These are phyloP conservation scores for Chaenogobius annularis DNA, from an alignment of 2,113 vertebrate species.

Conservation along the genomic window DNA sequence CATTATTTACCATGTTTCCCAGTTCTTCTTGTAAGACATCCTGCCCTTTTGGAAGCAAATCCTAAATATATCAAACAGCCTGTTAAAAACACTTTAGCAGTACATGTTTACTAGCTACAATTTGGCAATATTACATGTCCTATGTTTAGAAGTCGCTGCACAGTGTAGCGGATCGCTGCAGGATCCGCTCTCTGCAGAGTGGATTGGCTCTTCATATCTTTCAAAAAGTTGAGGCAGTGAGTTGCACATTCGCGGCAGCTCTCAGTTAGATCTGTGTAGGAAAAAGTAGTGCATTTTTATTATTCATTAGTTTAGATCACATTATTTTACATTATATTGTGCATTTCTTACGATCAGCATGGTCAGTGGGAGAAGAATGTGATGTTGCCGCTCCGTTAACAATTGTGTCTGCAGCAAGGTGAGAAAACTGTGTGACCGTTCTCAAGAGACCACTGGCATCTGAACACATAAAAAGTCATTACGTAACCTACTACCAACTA, in stretches of 20 bases:
- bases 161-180: constrained; percentile 44
- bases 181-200: constrained; percentile 74
- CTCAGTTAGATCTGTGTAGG: constrained; percentile 79
- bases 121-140: constrained; percentile 77
- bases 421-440: constrained; percentile 84
- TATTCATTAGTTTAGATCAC: not conserved
- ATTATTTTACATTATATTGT: not conserved
- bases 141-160: constrained; percentile 80
- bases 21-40: constrained; percentile 89
- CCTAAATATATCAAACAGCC: constrained; percentile 67
- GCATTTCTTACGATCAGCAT: constrained; percentile 85
- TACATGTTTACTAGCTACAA: not conserved
- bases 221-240: constrained; percentile 82
- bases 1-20: constrained; percentile 91
- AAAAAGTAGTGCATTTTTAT: not conserved
- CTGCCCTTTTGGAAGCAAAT: constrained; percentile 82
- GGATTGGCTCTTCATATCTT: constrained; percentile 80
- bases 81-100: not conserved
- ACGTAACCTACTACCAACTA: not conserved
- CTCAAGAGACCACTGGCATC: constrained; percentile 82
- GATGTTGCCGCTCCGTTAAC: constrained; percentile 84
- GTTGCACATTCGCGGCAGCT: constrained; percentile 85
- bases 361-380: constrained; percentile 84
- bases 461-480: constrained; percentile 17
- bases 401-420: constrained; percentile 87